Conservation (phyloP, 2,113 vertebrate genomes). For the Sylvilagus bachmani region DNA sequence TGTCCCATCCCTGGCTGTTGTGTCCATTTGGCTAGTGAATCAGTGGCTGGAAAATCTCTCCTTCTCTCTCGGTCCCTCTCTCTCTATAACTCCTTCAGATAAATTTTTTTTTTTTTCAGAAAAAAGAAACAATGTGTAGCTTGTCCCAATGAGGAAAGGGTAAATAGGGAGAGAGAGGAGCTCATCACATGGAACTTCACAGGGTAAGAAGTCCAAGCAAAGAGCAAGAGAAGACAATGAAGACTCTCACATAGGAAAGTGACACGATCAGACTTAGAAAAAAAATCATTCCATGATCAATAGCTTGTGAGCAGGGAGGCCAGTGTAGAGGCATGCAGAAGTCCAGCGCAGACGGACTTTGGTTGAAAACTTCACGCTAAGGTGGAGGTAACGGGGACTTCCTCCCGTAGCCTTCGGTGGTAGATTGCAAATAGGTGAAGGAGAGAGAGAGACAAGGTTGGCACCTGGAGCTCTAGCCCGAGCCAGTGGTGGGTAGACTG, state of each 20-base stretch:
- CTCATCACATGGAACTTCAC: not conserved
- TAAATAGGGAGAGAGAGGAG: not conserved
- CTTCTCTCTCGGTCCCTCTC: too few relatives aligned
- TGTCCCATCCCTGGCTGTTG: too few relatives aligned
- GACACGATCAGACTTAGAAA: not conserved
- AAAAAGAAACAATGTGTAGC: not conserved
- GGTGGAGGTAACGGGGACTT: not conserved
- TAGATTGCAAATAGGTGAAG: not conserved
- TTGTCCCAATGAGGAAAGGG: not conserved
- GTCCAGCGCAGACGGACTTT: not conserved
- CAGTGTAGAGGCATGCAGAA: not conserved
- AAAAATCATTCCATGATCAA: not conserved
- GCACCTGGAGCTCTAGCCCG: not conserved
- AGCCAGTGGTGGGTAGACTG: not conserved
- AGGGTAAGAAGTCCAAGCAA: not conserved
- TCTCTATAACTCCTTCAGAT: too few relatives aligned
- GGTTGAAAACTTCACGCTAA: not conserved
- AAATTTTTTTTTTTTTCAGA: too few relatives aligned
- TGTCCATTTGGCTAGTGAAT: too few relatives aligned
- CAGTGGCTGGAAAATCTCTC: too few relatives aligned
- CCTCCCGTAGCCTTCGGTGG: not conserved
- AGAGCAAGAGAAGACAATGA: not conserved
- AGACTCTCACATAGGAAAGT: not conserved
- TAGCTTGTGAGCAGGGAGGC: not conserved
- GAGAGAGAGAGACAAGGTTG: not conserved